Evolutionary conservation across 1,140 invertebrate species (phyloP), one percentile per base, ranked within the genome.

Genomic region (Phymastichus coffea): DNA sequence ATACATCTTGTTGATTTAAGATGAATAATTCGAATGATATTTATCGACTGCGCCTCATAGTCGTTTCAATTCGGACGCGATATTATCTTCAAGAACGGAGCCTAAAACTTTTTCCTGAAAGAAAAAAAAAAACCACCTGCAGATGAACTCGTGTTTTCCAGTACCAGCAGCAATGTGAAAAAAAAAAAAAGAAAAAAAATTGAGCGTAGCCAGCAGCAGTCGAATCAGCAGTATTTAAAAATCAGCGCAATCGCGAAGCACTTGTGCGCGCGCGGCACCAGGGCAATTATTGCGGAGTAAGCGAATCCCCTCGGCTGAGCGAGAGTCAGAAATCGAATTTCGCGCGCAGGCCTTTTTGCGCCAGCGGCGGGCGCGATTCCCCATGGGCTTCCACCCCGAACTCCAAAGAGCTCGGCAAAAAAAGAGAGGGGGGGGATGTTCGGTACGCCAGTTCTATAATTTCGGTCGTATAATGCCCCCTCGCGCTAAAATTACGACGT

Each of bases 271-370:
- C 37, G 37, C 37, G 4, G 10, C 6, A 7, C 37, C 37, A 25
- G 15, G 40, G 33, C 49, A 46, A 54, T 60, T 60, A 49, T 60
- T 54, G 57, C 57, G 41, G 30, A 60, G 43, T 47, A 60, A 54
- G 57, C 57, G 40, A 23, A 54, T 33, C 6, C 6, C 28, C 12
- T 12, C 28, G 6, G 28, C 28, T 6, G 28, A 12, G 28, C 23
- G 57, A 46, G 57, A 37, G 54, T 49, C 33, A 20, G 51, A 46
- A 60, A 60, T 60, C 57, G 57, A 60, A 54, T 60, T 60, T 54
- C 28, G 28, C 35, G 43, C 40, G 4, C 49, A 33, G 26, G 49
- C 49, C 57, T 59, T 59, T 59, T 53, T 59, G 57, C 38, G 28
- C 41, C 28, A 9, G 12, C 28, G 6, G 28, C 12, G 6, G 12